phyloP scores from a whole-genome alignment of 2,888 invertebrate species.

The Thecocarcelia acutangulata region DNA sequence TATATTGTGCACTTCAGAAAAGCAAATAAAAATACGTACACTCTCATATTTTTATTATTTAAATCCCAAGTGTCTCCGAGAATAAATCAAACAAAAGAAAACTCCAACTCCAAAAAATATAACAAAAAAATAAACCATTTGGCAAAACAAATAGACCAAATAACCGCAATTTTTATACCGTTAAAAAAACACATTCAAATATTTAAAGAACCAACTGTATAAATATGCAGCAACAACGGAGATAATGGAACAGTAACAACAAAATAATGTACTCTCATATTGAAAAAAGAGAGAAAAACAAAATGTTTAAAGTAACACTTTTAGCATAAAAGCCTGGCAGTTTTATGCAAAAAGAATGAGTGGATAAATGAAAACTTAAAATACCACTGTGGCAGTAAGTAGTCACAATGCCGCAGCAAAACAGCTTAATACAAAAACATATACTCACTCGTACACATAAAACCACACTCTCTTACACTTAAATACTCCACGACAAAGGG shows the following conservation, averaged over 20 bases:
- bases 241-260: slow-evolving; percentile 30
- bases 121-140: slow-evolving; percentile 21
- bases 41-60: slow-evolving; percentile 65
- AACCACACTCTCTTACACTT: not conserved
- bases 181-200: slow-evolving; percentile 48
- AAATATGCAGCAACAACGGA: slow-evolving; percentile 32
- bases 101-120: slow-evolving; percentile 30
- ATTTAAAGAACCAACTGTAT: slow-evolving; percentile 35
- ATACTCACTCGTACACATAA: not conserved
- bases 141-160: slow-evolving; percentile 65
- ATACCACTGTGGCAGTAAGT: slow-evolving; percentile 50
- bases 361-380: slow-evolving; percentile 67
- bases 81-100: slow-evolving; percentile 36
- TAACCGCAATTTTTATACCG: slow-evolving; percentile 61
- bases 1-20: slow-evolving; percentile 1
- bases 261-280: slow-evolving; percentile 17
- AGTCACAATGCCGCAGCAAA: too few relatives aligned
- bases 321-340: not conserved
- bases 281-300: slow-evolving; percentile 12
- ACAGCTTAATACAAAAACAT: not conserved
- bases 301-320: slow-evolving; percentile 40
- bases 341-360: slow-evolving; percentile 39
- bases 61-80: slow-evolving; percentile 56
- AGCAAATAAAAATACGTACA: slow-evolving; percentile 45
- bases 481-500: not conserved